These are phyloP conservation scores for Dendrolimus houi DNA, from an alignment of 2,888 invertebrate genomes.

Conservation along the genomic window DNA sequence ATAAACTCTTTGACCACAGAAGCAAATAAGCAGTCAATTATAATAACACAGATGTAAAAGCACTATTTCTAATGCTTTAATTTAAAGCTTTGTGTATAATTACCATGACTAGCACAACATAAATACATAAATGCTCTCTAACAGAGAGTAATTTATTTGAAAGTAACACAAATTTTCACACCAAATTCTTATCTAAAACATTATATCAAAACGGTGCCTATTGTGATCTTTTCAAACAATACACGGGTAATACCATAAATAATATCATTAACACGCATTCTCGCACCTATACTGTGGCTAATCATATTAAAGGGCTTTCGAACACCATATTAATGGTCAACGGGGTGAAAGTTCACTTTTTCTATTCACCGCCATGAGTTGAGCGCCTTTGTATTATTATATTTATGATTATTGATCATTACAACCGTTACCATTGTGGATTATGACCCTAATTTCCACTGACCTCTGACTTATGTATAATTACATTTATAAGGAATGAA, in stretches of 20 bases:
- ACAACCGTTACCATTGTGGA: slow-evolving; percentile 29
- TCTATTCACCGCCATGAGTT: slow-evolving; percentile 13
- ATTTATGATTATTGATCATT: slow-evolving; percentile 33
- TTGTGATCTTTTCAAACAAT: background rate
- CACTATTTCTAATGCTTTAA: too few species aligned
- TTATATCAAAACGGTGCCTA: background rate
- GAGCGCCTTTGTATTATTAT: slow-evolving; percentile 23
- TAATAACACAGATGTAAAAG: too few species aligned
- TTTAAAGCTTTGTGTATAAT: too few species aligned
- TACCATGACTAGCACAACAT: too few species aligned
- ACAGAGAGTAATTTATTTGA: background rate
- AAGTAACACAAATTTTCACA: background rate
- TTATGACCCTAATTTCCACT: slow-evolving; percentile 39
- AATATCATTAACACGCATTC: background rate
- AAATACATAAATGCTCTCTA: too few species aligned
- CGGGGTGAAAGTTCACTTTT: slow-evolving; percentile 37
- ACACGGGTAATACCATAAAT: background rate
- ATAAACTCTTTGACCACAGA: too few species aligned
- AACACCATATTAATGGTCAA: slow-evolving; percentile 21
- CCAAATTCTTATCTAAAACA: background rate
- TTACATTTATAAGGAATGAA: slow-evolving; percentile 20
- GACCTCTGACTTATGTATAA: slow-evolving; percentile 33
- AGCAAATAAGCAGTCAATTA: too few species aligned
- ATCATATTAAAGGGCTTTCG: slow-evolving; percentile 20
- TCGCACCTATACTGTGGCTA: slow-evolving; percentile 12